A percentile compares a stretch with the other conserved stretches of the same genome.
Conservation (phyloP, 2,888 invertebrate genomes). For the Trichogramma evanescens region DNA sequence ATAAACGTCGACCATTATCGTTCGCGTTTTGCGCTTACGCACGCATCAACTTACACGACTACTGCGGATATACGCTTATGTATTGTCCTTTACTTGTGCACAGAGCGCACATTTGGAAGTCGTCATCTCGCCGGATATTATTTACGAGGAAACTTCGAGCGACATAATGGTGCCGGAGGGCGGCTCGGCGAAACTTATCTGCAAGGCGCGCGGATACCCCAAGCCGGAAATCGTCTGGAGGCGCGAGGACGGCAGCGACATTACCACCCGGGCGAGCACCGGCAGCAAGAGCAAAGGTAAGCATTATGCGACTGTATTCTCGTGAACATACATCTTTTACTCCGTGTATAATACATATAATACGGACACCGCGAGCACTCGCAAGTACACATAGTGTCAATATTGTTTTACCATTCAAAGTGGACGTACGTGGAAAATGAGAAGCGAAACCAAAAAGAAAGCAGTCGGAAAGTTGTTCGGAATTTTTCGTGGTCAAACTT, state of each 20-base stretch:
- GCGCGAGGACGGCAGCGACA: constrained; percentile 77
- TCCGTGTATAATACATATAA: background rate
- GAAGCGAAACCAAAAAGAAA: background rate
- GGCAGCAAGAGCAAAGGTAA: constrained; percentile 68
- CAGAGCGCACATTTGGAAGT: constrained; percentile 84
- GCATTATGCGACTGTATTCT: constrained; percentile 12
- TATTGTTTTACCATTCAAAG: background rate
- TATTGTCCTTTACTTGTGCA: background rate
- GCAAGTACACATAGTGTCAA: background rate
- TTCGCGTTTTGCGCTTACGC: background rate
- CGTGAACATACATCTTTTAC: background rate
- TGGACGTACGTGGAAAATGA: background rate
- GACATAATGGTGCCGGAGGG: constrained; percentile 94
- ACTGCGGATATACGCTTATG: background rate
- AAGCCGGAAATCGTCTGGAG: constrained; percentile 80
- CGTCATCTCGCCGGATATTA: constrained; percentile 83
- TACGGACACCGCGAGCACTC: background rate
- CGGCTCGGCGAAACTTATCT: constrained; percentile 77
- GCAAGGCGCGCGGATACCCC: constrained; percentile 78
- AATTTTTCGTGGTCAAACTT: too few species aligned
- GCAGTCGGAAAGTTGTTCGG: too few species aligned
- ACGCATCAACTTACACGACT: background rate
- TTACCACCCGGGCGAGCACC: constrained; percentile 67
- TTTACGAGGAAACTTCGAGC: constrained; percentile 84
- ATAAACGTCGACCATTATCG: too few species aligned